These are phyloP conservation scores for Trypoxylus dichotomus DNA, from an alignment of 1,140 invertebrate species.

Conservation along the genomic window DNA sequence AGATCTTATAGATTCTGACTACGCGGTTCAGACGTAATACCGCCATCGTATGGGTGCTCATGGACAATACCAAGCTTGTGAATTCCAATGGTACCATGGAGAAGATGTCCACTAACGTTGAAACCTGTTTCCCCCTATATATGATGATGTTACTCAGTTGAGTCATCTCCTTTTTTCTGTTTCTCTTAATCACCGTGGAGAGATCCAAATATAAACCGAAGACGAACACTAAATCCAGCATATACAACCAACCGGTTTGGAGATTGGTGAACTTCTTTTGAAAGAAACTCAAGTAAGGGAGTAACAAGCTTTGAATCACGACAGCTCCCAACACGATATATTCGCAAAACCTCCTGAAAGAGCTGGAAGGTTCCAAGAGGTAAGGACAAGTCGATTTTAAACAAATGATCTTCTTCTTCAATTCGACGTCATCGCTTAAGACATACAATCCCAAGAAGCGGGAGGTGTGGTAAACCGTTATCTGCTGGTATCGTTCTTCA, in stretches of 20 bases:
- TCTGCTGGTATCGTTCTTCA: not conserved
- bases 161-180: not conserved
- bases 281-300: conserved; percentile 25
- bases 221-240: conserved; percentile 28
- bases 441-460: conserved; percentile 26
- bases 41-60: not conserved
- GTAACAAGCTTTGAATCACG: conserved; percentile 5
- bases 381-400: conserved; percentile 27
- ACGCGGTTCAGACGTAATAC: conserved; percentile 5
- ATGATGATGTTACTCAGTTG: not conserved
- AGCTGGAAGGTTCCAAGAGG: conserved; percentile 25
- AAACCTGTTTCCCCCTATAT: conserved; percentile 16
- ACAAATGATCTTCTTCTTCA: conserved; percentile 31
- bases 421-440: conserved; percentile 29
- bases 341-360: conserved; percentile 7
- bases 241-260: not conserved
- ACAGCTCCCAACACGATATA: not conserved
- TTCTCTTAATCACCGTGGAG: conserved; percentile 7
- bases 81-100: conserved; percentile 21
- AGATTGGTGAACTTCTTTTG: not conserved
- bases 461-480: not conserved
- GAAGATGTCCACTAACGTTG: conserved; percentile 25
- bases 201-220: conserved; percentile 28
- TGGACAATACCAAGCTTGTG: not conserved
- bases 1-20: not conserved